Evolutionary conservation across 2,797 vertebrate genomes (phyloP), one percentile per base, ranked within the genome.

Genomic region (Martes flavigula): DNA sequence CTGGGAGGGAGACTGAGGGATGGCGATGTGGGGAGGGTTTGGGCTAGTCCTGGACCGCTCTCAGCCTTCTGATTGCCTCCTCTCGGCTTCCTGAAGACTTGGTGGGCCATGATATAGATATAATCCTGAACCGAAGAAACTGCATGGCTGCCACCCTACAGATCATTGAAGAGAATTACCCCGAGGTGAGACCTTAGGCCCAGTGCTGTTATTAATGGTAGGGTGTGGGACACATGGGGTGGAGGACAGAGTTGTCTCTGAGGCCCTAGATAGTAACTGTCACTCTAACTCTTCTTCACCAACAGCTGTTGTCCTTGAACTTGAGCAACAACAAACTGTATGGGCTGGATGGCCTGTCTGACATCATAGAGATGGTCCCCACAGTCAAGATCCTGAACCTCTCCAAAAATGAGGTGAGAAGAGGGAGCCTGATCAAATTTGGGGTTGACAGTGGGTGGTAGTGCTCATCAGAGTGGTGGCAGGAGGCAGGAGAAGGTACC

Each of bases 101-200:
- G 91, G 94, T 98, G 46, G 98, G 98, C n/a, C 98, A 99, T 43
- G 99, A 99, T 86, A 98, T 99, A 62, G 98, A 99, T 46, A 97
- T 99, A 20, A 98, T 99, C 91, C 97, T 99, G 96, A 99, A 98
- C 97, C 98, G 99, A 84, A 99, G 98, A 96, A 98, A 90, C 17
- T 99, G 97, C 97, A 99, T 99, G 99, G 89, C 98, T 60, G 98
- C 99, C 20, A 99, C 99, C 64, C 93, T 99, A 93, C 96, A 10
- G 46, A 78, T 48, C n/a, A 73, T 51, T 13, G 18, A 72, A 40
- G 25, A 51, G 25, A 62, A 62, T 82, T 82, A 82, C 32, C 64
- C 40, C 25, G 13, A 72, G 77, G 64, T 94, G 27, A 88, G 40
- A 62, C 62, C 51, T 32, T 68, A 68, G 73, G 40, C 25, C 32